Evolutionary conservation across 2,113 vertebrate genomes (phyloP).

Genomic region (Megaceryle maxima): DNA sequence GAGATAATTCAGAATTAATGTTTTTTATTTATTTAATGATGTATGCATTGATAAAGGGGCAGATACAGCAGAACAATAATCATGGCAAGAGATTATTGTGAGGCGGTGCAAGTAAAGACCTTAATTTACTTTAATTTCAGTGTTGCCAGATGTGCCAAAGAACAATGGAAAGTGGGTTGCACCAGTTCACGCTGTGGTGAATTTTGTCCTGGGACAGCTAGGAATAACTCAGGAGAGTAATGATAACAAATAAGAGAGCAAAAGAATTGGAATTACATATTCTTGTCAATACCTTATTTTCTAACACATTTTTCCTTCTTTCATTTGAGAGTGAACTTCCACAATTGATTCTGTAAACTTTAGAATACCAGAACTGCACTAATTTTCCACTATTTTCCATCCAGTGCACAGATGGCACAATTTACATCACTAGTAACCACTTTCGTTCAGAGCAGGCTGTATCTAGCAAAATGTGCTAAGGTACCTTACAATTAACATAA

Average conservation of each 20-base stretch:
- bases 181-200: not conserved
- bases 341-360: not conserved
- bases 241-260: not conserved
- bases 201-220: not conserved
- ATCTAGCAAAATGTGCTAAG: not conserved
- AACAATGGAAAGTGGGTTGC: not conserved
- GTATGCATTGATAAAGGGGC: not conserved
- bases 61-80: not conserved
- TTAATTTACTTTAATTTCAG: not conserved
- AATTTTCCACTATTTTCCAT: not conserved
- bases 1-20: not conserved
- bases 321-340: not conserved
- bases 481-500: not conserved
- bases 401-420: not conserved
- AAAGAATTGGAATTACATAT: not conserved
- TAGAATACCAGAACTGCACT: not conserved
- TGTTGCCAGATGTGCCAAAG: not conserved
- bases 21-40: not conserved
- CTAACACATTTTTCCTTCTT: not conserved
- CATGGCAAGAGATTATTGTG: not conserved
- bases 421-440: not conserved
- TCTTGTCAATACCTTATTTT: not conserved
- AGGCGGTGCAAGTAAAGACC: not conserved
- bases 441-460: not conserved
- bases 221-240: not conserved